A percentile compares a stretch with the other conserved stretches of the same genome.
phyloP scores from a whole-genome alignment of 2,888 invertebrate genomes.

The Brenthis ino region DNA sequence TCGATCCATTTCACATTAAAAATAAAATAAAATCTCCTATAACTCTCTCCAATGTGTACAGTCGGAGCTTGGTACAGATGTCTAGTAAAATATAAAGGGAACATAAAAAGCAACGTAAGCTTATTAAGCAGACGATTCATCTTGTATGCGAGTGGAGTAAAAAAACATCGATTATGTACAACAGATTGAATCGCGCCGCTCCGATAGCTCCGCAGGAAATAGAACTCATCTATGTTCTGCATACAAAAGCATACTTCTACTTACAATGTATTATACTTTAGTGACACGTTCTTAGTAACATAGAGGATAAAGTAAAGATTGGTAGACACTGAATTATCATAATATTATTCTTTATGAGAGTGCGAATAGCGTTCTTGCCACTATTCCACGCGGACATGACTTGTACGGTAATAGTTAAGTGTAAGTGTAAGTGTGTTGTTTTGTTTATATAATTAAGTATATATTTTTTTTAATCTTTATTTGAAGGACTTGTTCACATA shows the following conservation, averaged over 20 bases:
- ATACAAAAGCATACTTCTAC: slow-evolving; percentile 4
- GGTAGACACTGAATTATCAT: too few relatives aligned
- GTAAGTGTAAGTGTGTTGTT: too few relatives aligned
- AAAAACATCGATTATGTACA: slow-evolving; percentile 32
- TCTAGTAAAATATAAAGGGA: slow-evolving; percentile 2
- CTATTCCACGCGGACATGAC: too few relatives aligned
- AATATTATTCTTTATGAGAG: too few relatives aligned
- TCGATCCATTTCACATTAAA: neutral
- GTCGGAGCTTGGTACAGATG: neutral
- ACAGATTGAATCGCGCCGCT: slow-evolving; percentile 42
- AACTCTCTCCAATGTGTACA: neutral
- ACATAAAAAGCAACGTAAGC: slow-evolving; percentile 11
- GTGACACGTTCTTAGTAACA: slow-evolving; percentile 5
- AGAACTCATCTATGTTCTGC: slow-evolving; percentile 23
- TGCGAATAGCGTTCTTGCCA: too few relatives aligned
- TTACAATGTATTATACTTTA: neutral
- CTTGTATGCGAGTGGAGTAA: slow-evolving; percentile 12
- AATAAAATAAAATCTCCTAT: neutral
- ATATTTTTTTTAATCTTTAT: too few relatives aligned
- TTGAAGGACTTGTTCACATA: too few relatives aligned
- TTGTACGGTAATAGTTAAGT: too few relatives aligned
- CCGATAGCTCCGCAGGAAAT: slow-evolving; percentile 32
- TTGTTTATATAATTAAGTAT: too few relatives aligned
- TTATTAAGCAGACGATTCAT: slow-evolving; percentile 13
- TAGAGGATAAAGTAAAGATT: neutral